Conservation (phyloP, 2,888 invertebrate species). For the Suillia variegata region DNA sequence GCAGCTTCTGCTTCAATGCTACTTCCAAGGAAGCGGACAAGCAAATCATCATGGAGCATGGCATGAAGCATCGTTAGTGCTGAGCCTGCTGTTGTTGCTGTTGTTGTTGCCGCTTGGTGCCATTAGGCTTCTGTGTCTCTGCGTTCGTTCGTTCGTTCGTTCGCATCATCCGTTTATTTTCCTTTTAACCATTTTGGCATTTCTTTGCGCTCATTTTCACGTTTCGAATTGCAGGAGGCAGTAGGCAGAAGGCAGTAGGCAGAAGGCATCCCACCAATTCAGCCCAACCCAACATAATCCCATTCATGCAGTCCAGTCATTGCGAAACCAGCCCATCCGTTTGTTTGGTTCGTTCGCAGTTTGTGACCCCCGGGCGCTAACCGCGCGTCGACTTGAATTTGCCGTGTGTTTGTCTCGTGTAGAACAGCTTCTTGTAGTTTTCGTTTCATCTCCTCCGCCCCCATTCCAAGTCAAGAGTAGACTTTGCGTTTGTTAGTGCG, state of each 20-base stretch:
- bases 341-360: not conserved
- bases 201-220: not conserved
- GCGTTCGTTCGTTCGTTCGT: not conserved
- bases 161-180: no score
- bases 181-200: no score
- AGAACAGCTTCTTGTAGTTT: not conserved
- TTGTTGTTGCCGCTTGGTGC: no score
- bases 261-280: not conserved
- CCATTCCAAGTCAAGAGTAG: not conserved
- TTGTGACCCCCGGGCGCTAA: not conserved
- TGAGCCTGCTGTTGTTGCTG: not conserved
- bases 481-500: no score
- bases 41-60: no score
- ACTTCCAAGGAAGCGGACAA: slow-evolving; percentile 41
- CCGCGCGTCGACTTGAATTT: not conserved
- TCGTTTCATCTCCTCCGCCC: not conserved
- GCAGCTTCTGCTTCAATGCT: slow-evolving; percentile 25
- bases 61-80: not conserved
- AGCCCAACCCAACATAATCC: not conserved
- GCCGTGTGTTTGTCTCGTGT: not conserved
- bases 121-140: not conserved
- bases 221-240: no score
- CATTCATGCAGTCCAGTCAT: not conserved
- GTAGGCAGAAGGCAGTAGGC: no score
- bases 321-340: not conserved